Evolutionary conservation across 2,113 vertebrate genomes (phyloP).

Genomic region (human): GRCh38 chr6:170115501-170116000

Average conservation of each 20-base stretch:
- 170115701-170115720: neutral
- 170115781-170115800: neutral
- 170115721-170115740: neutral
- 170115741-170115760: conserved; percentile 27
- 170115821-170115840: neutral
- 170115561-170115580: neutral
- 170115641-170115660: neutral
- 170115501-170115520: neutral
- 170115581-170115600: neutral
- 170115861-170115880: neutral
- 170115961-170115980: rapidly evolving
- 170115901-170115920: rapidly evolving
- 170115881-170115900: neutral
- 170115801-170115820: neutral
- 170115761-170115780: conserved; percentile 57
- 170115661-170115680: neutral
- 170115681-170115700: neutral
- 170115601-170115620: neutral
- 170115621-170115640: neutral
- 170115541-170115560: neutral
- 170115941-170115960: neutral
- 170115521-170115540: neutral
- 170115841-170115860: rapidly evolving
- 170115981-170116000: rapidly evolving
- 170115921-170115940: rapidly evolving